A percentile compares a stretch with the other conserved stretches of the same genome.
Conservation (phyloP, 2,888 invertebrate species). For the Tetranychus truncatus region DNA sequence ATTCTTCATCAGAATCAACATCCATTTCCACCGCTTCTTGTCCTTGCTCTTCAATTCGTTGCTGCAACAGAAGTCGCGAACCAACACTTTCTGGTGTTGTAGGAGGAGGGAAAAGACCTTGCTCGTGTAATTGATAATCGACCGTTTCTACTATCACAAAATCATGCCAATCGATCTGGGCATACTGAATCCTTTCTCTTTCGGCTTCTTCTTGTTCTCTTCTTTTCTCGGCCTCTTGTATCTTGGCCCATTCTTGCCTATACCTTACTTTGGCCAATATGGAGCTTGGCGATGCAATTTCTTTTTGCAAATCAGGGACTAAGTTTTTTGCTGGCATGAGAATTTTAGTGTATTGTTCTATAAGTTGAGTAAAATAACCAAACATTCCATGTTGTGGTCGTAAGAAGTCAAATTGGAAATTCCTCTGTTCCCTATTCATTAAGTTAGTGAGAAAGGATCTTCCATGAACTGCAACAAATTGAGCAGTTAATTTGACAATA, state of each 20-base stretch:
- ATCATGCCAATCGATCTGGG: conserved; percentile 99
- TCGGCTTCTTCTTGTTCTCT: conserved; percentile 89
- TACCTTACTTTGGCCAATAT: conserved; percentile 73
- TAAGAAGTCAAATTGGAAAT: conserved; percentile 96
- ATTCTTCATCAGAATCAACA: conserved; percentile 57
- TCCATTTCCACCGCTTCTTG: conserved; percentile 69
- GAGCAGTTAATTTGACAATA: conserved; percentile 90
- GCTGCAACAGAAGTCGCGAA: conserved; percentile 71
- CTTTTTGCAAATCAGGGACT: conserved; percentile 50
- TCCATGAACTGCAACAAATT: conserved; percentile 96
- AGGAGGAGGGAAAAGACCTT: conserved; percentile 81
- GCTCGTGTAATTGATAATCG: conserved; percentile 90
- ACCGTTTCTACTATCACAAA: conserved; percentile 99
- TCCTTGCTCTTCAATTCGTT: conserved; percentile 31
- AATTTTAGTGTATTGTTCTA: conserved; percentile 95
- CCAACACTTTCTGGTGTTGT: conserved; percentile 94
- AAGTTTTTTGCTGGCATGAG: conserved; percentile 85
- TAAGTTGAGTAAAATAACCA: conserved; percentile 87
- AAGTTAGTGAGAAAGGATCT: conserved; percentile 90
- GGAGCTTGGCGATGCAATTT: conserved; percentile 45
- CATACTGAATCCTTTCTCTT: conserved; percentile 67
- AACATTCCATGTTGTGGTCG: conserved; percentile 95
- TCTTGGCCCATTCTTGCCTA: conserved; percentile 86
- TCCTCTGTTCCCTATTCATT: conserved; percentile 93
- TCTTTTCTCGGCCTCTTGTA: conserved; percentile 75